phyloP scores from a whole-genome alignment of 2,113 vertebrate genomes.

The Cyanoderma ruficeps region DNA sequence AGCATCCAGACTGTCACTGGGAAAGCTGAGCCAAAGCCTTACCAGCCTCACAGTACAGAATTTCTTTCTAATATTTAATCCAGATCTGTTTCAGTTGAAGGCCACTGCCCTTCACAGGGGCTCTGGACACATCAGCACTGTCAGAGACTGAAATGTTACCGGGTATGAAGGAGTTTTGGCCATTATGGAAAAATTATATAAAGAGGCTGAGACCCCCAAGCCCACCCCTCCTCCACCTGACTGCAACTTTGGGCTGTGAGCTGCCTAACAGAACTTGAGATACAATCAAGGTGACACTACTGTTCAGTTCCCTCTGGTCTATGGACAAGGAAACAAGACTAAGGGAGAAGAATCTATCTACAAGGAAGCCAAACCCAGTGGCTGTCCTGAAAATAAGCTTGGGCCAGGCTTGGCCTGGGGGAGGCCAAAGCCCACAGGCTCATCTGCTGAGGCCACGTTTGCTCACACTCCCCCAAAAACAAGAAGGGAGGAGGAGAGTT shows the following conservation, averaged over 20 bases:
- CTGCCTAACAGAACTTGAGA: no score
- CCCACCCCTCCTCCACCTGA: background rate
- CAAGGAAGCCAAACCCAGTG: background rate
- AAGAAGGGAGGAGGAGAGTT: background rate
- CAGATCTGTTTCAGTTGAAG: background rate
- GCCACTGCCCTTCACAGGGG: background rate
- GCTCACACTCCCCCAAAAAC: background rate
- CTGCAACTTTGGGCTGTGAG: background rate
- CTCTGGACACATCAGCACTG: background rate
- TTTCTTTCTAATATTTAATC: background rate
- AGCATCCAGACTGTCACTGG: background rate
- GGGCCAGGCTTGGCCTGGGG: background rate
- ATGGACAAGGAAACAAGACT: background rate
- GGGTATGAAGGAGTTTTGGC: background rate
- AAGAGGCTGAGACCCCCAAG: background rate
- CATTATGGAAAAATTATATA: background rate
- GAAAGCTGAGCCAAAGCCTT: no score
- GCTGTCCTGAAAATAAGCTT: background rate
- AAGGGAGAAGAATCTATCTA: background rate
- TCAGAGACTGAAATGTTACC: background rate
- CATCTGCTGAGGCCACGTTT: background rate
- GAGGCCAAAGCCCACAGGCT: background rate
- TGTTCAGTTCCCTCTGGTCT: no score
- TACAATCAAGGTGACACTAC: background rate
- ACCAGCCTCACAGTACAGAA: background rate